These are phyloP conservation scores for Diplogasteroides magnus DNA, from an alignment of 1,140 invertebrate genomes.

Conservation along the genomic window DNA sequence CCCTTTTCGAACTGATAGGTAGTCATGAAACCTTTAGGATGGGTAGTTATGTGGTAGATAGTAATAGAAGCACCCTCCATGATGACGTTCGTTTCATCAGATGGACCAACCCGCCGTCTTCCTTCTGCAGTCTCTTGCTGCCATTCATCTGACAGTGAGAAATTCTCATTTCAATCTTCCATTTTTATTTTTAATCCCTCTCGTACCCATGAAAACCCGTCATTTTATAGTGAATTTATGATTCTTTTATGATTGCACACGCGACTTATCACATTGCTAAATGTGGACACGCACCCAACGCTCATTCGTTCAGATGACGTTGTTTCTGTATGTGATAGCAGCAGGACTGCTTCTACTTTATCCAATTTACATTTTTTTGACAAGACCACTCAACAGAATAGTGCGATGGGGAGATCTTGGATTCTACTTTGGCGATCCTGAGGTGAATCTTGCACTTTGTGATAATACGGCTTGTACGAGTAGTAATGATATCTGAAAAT, in stretches of 20 bases:
- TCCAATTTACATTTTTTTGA: not conserved
- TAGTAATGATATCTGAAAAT: conserved; percentile 21
- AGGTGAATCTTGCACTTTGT: conserved; percentile 4
- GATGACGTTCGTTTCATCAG: not conserved
- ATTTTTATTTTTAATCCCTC: not conserved
- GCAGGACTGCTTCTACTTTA: not conserved
- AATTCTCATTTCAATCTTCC: not conserved
- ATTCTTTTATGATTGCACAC: too few relatives aligned
- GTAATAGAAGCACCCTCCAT: too few relatives aligned
- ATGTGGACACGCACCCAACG: too few relatives aligned
- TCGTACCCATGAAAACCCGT: too few relatives aligned
- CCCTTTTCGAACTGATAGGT: too few relatives aligned
- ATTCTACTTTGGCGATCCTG: conserved; percentile 29
- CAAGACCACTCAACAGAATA: conserved; percentile 30
- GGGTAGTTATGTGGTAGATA: too few relatives aligned
- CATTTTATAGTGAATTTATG: too few relatives aligned
- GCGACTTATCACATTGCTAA: too few relatives aligned
- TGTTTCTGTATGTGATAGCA: not conserved
- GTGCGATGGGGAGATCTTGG: conserved; percentile 29
- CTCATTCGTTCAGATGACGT: not conserved
- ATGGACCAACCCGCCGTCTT: not conserved
- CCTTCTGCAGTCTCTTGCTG: not conserved
- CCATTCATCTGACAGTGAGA: not conserved
- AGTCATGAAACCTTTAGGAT: too few relatives aligned
- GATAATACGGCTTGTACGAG: conserved; percentile 17